Evolutionary conservation across 2,113 vertebrate species (phyloP).

Genomic region (Anguilla japonica): DNA sequence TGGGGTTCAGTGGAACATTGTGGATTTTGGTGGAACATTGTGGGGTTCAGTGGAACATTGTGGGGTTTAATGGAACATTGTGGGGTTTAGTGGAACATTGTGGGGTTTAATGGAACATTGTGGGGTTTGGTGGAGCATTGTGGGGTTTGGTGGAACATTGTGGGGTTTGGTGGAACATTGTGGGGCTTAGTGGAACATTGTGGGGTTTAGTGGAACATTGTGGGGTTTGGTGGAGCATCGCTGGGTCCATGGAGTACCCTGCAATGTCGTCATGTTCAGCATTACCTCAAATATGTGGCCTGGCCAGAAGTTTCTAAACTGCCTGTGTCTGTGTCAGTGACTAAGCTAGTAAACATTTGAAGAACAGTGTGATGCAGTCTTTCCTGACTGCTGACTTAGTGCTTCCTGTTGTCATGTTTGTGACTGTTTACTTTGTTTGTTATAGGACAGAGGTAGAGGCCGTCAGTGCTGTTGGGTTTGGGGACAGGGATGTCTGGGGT

Average conservation of each 20-base stretch:
- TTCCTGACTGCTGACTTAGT: neutral
- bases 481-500: neutral
- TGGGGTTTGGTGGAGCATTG: too few species aligned
- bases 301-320: neutral
- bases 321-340: neutral
- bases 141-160: too few species aligned
- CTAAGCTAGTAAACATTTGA: conserved; percentile 5
- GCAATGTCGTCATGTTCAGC: neutral
- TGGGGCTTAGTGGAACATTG: too few species aligned
- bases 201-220: too few species aligned
- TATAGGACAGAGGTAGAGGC: neutral
- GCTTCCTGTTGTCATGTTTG: neutral
- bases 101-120: too few species aligned
- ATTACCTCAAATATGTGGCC: neutral
- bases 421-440: neutral
- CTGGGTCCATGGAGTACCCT: neutral
- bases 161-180: too few species aligned
- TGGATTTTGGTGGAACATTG: too few species aligned
- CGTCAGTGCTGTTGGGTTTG: neutral
- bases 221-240: too few species aligned
- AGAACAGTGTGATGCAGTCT: neutral
- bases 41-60: too few species aligned
- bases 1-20: too few species aligned
- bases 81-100: too few species aligned
- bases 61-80: too few species aligned